A percentile compares a stretch with the other conserved stretches of the same genome.
These are phyloP conservation scores for Odobenus rosmarus DNA, from an alignment of 2,113 vertebrate genomes.

Conservation along the genomic window DNA sequence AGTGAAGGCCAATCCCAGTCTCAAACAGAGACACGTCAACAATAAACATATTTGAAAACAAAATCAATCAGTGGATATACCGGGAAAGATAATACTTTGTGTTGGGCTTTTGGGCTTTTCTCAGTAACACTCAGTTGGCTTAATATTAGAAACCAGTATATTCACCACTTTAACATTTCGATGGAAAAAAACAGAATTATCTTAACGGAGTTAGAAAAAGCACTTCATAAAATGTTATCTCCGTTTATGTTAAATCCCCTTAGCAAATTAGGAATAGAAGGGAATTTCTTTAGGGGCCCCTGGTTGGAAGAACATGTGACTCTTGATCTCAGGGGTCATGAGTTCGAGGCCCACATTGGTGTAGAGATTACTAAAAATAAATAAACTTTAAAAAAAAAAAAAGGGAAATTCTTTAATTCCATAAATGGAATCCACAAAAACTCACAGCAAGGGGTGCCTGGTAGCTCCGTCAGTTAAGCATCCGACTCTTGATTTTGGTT, in stretches of 20 bases:
- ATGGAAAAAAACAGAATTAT: constrained; percentile 34
- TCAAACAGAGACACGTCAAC: neutral
- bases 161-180: constrained; percentile 16
- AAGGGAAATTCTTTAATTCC: neutral
- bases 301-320: neutral
- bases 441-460: neutral
- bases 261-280: constrained; percentile 38
- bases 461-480: neutral
- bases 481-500: neutral
- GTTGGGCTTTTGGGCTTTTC: neutral
- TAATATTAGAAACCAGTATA: constrained; percentile 19
- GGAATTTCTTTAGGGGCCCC: neutral
- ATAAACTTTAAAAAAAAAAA: neutral
- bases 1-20: neutral
- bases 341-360: neutral
- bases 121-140: neutral
- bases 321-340: neutral
- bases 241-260: neutral
- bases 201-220: neutral
- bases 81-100: neutral
- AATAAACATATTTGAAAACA: neutral
- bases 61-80: neutral
- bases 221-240: neutral
- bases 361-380: neutral
- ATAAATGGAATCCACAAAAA: neutral